phyloP scores from a whole-genome alignment of 2,113 vertebrate species.

The Bubo blakistoni region DNA sequence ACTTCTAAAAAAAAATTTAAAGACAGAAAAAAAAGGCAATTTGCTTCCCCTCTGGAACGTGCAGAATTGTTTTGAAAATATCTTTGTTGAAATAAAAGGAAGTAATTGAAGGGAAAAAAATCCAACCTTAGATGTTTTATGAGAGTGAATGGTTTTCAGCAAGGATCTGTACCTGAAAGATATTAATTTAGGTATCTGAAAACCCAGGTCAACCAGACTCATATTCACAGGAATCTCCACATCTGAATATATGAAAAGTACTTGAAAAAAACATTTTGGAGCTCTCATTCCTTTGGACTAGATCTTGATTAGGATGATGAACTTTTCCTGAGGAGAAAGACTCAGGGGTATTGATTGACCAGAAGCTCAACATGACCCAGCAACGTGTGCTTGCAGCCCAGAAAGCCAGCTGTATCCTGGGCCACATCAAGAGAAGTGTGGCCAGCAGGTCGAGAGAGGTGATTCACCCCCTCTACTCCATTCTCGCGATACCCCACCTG shows the following conservation, averaged over 20 bases:
- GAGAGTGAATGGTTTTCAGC: background rate
- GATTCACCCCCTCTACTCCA: background rate
- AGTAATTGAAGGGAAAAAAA: background rate
- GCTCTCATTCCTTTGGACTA: background rate
- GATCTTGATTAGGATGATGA: background rate
- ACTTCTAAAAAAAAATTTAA: background rate
- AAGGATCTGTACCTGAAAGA: background rate
- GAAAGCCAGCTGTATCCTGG: background rate
- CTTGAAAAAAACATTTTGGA: background rate
- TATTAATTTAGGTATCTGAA: background rate
- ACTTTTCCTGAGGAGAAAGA: background rate
- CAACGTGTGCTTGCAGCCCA: too few relatives aligned
- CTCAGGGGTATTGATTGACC: background rate
- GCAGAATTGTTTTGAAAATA: background rate
- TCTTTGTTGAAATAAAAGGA: background rate
- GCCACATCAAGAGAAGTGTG: background rate
- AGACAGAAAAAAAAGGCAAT: background rate
- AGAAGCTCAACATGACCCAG: background rate
- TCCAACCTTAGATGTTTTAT: background rate
- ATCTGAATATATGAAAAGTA: background rate
- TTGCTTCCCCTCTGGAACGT: background rate
- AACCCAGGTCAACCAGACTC: background rate
- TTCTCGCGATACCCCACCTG: background rate
- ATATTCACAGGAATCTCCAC: background rate
- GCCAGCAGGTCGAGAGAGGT: accelerated